These are phyloP conservation scores for Diphyllodes magnificus DNA, from an alignment of 2,113 vertebrate species.

Conservation along the genomic window DNA sequence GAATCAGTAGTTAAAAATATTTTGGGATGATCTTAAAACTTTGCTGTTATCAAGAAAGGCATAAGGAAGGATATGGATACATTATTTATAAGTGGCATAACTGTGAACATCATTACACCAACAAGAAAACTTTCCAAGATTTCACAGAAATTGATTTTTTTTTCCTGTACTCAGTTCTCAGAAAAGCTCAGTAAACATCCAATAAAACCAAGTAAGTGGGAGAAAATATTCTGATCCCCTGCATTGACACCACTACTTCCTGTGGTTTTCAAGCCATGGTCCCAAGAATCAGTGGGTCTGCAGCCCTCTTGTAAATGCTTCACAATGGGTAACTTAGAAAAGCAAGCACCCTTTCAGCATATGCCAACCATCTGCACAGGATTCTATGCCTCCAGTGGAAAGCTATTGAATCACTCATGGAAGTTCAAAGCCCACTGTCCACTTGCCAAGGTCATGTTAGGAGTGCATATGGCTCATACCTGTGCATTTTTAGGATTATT, in stretches of 20 bases:
- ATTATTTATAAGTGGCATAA: not conserved
- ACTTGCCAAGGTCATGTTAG: not conserved
- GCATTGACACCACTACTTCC: not conserved
- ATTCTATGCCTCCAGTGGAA: not conserved
- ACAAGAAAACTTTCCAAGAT: not conserved
- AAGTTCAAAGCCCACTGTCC: not conserved
- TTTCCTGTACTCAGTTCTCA: not conserved
- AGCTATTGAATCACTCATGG: not conserved
- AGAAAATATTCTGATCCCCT: not conserved
- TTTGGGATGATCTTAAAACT: not conserved
- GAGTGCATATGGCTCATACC: not conserved
- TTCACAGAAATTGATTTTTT: not conserved
- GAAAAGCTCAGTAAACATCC: not conserved
- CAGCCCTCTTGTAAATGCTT: not conserved
- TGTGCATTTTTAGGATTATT: not conserved
- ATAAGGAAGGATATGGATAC: not conserved
- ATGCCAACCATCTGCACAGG: not conserved
- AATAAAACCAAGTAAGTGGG: not conserved
- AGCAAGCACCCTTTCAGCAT: not conserved
- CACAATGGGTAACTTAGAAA: not conserved
- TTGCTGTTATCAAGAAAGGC: not conserved
- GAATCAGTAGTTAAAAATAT: not conserved
- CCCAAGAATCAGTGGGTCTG: not conserved
- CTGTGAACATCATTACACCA: not conserved
- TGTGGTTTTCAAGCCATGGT: not conserved